Conservation (phyloP, 2,113 vertebrate genomes). For the Erythrolamprus reginae region DNA sequence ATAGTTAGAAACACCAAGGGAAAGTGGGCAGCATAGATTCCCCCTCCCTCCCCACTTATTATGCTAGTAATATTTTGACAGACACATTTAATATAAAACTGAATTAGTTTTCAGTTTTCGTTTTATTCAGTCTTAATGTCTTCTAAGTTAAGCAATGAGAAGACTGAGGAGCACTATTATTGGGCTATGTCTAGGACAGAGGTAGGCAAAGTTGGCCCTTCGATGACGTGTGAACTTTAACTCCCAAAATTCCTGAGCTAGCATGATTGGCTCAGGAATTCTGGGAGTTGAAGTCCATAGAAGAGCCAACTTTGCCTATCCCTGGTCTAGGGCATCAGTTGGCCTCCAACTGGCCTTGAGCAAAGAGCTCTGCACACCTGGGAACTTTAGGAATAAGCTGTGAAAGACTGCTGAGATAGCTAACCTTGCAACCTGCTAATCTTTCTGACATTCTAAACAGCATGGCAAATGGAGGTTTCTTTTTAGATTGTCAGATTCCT, state of each 20-base stretch:
- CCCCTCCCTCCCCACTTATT: neutral
- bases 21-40: neutral
- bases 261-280: too few relatives aligned
- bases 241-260: too few relatives aligned
- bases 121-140: neutral
- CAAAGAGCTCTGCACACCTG: neutral
- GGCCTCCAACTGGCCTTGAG: neutral
- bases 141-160: neutral
- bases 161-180: neutral
- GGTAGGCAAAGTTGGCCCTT: too few relatives aligned
- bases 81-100: neutral
- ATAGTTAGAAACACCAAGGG: neutral
- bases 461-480: neutral
- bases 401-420: neutral
- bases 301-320: too few relatives aligned
- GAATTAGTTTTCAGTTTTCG: neutral
- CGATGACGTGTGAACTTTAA: too few relatives aligned
- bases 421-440: neutral
- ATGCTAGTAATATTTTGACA: neutral
- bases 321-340: neutral
- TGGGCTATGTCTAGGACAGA: neutral
- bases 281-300: too few relatives aligned
- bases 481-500: neutral
- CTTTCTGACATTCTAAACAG: neutral
- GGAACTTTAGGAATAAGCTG: neutral